phyloP scores from a whole-genome alignment of 2,888 invertebrate species.

The Galeruca laticollis region DNA sequence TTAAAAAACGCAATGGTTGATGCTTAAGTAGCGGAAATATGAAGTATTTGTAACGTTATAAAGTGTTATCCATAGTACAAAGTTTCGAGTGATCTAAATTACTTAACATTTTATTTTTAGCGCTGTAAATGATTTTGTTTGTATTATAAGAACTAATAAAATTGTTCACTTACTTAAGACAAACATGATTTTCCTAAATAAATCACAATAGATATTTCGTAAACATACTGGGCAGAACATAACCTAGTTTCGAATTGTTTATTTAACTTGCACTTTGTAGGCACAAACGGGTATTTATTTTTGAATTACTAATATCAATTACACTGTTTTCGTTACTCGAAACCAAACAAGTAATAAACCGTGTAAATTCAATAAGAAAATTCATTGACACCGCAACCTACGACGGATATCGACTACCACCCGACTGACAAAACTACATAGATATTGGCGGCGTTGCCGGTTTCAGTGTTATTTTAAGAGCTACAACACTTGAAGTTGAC shows the following conservation, averaged over 20 bases:
- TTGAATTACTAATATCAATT: not conserved
- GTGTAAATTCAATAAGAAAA: slow-evolving; percentile 3
- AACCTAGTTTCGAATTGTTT: slow-evolving; percentile 23
- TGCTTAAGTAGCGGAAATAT: not conserved
- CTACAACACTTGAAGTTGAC: not conserved
- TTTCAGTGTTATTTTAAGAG: not conserved
- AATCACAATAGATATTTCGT: slow-evolving; percentile 24
- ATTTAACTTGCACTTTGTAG: slow-evolving; percentile 1
- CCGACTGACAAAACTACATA: slow-evolving; percentile 26
- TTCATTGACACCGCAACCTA: slow-evolving; percentile 14
- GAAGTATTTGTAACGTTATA: not conserved
- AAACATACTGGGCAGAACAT: slow-evolving; percentile 30
- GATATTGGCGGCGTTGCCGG: slow-evolving; percentile 16
- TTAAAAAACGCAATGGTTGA: not conserved
- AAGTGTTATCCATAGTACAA: not conserved
- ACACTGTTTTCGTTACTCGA: not conserved
- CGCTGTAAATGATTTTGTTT: not conserved
- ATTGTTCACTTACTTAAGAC: slow-evolving; percentile 1
- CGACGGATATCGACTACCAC: slow-evolving; percentile 28
- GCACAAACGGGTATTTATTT: not conserved
- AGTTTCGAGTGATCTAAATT: not conserved
- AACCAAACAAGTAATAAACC: slow-evolving; percentile 17
- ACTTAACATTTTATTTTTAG: not conserved
- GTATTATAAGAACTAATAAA: not conserved
- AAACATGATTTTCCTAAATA: slow-evolving; percentile 1